phyloP scores from a whole-genome alignment of 1,140 invertebrate species.

The Sinella curviseta region DNA sequence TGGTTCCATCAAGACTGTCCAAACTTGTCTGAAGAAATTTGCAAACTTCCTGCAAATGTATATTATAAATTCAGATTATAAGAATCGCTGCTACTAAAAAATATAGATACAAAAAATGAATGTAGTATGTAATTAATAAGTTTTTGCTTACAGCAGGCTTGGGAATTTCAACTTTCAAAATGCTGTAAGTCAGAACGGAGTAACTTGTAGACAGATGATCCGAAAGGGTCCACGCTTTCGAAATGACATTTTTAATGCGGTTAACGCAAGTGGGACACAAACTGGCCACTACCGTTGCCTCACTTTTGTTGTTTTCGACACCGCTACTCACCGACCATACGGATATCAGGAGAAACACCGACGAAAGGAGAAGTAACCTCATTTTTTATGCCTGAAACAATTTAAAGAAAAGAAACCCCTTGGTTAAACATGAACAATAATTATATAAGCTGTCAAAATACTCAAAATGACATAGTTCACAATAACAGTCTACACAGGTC shows the following conservation, averaged over 20 bases:
- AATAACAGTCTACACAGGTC: too few relatives aligned
- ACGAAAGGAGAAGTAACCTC: neutral
- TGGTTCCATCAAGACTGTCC: slow-evolving; percentile 40
- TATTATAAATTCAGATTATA: neutral
- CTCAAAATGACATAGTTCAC: too few relatives aligned
- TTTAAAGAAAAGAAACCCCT: neutral
- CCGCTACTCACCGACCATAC: slow-evolving; percentile 36
- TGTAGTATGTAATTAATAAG: neutral
- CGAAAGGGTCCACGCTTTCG: slow-evolving; percentile 36
- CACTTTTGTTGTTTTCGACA: slow-evolving; percentile 27
- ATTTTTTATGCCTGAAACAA: slow-evolving; percentile 10
- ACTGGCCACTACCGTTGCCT: slow-evolving; percentile 1
- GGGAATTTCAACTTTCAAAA: slow-evolving; percentile 34
- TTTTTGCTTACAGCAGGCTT: slow-evolving; percentile 35
- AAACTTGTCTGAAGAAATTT: slow-evolving; percentile 39
- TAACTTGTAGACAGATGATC: slow-evolving; percentile 31
- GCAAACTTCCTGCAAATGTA: slow-evolving; percentile 40
- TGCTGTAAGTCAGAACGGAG: slow-evolving; percentile 13
- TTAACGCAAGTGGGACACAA: slow-evolving; percentile 13
- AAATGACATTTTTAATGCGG: slow-evolving; percentile 32
- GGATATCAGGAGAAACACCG: slow-evolving; percentile 23
- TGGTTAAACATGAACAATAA: too few relatives aligned
- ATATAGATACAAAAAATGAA: slow-evolving; percentile 13
- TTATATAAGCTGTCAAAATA: too few relatives aligned
- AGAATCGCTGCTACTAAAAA: neutral